Conservation (phyloP, 2,888 invertebrate species). For the Ephialtes manifestator region DNA sequence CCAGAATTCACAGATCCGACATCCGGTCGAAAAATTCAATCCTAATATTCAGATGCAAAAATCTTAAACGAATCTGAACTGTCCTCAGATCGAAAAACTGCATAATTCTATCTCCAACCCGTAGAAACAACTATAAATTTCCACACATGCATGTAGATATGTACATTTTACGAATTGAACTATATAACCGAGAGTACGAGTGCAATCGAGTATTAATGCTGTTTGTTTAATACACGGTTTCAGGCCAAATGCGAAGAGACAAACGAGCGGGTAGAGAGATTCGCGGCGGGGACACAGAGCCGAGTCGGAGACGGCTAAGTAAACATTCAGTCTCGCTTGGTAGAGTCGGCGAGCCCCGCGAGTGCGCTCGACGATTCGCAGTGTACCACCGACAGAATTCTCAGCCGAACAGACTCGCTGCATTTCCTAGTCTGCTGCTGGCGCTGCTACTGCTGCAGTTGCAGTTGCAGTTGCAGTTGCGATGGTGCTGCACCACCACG, state of each 20-base stretch:
- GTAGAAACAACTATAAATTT: not conserved
- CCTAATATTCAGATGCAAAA: too few species aligned
- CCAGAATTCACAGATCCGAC: too few species aligned
- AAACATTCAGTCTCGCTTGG: slow-evolving; percentile 80
- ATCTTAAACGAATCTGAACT: too few species aligned
- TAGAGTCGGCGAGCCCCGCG: slow-evolving; percentile 30
- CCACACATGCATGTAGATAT: not conserved
- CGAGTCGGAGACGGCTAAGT: slow-evolving; percentile 78
- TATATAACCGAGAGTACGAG: slow-evolving; percentile 35
- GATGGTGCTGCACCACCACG: slow-evolving; percentile 10
- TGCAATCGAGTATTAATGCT: slow-evolving; percentile 78
- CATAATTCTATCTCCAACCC: not conserved
- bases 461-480: not conserved
- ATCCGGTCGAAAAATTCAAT: too few species aligned
- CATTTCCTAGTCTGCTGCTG: slow-evolving; percentile 48
- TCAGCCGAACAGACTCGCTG: slow-evolving; percentile 58
- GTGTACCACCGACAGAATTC: slow-evolving; percentile 49
- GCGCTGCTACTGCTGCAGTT: slow-evolving; percentile 21
- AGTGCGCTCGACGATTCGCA: slow-evolving; percentile 38
- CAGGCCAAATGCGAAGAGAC: slow-evolving; percentile 76
- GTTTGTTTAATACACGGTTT: slow-evolving; percentile 78
- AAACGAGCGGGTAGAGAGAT: slow-evolving; percentile 76
- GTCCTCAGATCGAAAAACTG: too few species aligned
- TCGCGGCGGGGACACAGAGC: slow-evolving; percentile 72
- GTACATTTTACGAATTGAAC: not conserved